A percentile compares a stretch with the other conserved stretches of the same genome.
Conservation (phyloP, 2,888 invertebrate genomes). For the Amphipoea lucens region DNA sequence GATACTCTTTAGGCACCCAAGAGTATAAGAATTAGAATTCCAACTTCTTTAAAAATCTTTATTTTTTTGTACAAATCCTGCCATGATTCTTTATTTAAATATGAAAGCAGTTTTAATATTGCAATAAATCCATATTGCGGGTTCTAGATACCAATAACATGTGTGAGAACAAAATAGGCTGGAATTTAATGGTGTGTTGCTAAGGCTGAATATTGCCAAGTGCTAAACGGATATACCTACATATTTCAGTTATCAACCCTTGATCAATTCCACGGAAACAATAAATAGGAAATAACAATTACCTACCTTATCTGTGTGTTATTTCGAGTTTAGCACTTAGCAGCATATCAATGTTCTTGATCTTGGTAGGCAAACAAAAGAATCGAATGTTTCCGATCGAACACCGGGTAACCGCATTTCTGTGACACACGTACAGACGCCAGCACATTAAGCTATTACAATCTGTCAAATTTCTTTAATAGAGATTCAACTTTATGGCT, state of each 20-base stretch:
- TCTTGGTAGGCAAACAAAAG: background rate
- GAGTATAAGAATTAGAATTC: no score
- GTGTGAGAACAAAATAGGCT: background rate
- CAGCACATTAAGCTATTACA: no score
- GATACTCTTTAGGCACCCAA: no score
- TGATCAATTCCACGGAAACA: slow-evolving; percentile 7
- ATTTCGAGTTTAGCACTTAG: slow-evolving; percentile 16
- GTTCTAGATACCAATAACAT: background rate
- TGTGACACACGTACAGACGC: background rate
- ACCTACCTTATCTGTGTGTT: slow-evolving; percentile 3
- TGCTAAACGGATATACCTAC: background rate
- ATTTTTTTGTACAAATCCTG: no score
- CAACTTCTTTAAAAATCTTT: no score
- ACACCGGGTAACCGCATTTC: background rate
- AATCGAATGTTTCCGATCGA: background rate
- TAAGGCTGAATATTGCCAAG: background rate
- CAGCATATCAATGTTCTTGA: slow-evolving; percentile 14
- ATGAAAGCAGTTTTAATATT: background rate
- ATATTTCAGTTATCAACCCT: background rate
- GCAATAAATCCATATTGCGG: background rate
- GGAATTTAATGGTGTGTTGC: background rate
- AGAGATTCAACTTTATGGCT: no score
- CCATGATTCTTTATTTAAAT: no score
- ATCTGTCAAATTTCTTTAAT: no score
- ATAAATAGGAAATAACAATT: slow-evolving; percentile 4